A percentile compares a stretch with the other conserved stretches of the same genome.
Conservation (phyloP, 1,140 invertebrate genomes). For the Myzus persicae region DNA sequence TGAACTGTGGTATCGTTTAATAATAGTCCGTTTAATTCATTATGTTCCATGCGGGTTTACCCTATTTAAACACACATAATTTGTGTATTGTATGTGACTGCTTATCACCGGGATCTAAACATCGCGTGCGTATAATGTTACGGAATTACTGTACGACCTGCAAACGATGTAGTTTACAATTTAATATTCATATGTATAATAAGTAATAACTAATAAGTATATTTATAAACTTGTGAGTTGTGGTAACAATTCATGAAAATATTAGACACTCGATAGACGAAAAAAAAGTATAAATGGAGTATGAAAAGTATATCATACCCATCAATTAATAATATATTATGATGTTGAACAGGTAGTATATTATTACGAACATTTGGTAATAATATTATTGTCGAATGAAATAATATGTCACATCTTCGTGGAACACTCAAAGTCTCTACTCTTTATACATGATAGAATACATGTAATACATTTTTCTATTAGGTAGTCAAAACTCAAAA, state of each 20-base stretch:
- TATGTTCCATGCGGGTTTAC: neutral
- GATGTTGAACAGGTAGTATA: too few species aligned
- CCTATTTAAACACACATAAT: neutral
- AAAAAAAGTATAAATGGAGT: neutral
- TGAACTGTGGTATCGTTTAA: neutral
- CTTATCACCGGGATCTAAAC: neutral
- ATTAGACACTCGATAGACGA: neutral
- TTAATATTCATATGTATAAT: too few species aligned
- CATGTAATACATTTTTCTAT: neutral
- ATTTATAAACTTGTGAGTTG: neutral
- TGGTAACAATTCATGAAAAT: neutral
- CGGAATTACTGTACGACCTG: neutral
- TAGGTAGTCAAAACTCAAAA: neutral
- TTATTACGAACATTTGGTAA: neutral
- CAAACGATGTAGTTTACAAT: neutral
- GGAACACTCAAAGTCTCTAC: neutral
- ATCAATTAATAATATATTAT: too few species aligned
- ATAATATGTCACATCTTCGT: neutral
- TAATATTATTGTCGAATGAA: neutral
- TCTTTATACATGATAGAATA: neutral
- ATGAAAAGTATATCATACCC: neutral
- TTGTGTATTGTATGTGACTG: neutral
- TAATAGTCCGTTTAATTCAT: conserved; percentile 5
- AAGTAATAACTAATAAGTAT: too few species aligned
- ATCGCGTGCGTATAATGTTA: neutral